These are phyloP conservation scores for Erpornis zantholeuca DNA, from an alignment of 2,113 vertebrate genomes.

Conservation along the genomic window DNA sequence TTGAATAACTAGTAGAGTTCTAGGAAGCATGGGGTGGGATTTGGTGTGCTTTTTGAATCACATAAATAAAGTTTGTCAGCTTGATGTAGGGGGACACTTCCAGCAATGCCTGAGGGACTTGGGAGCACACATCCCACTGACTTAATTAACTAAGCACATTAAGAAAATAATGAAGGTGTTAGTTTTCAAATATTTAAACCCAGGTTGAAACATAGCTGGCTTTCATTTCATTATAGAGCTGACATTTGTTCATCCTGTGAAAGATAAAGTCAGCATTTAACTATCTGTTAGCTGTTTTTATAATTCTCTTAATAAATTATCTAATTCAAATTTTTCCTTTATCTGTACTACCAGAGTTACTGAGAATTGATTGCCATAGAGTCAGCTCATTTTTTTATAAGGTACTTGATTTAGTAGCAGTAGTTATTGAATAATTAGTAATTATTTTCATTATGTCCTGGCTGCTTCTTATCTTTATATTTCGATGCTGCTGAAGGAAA, in stretches of 20 bases:
- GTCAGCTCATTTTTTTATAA: neutral
- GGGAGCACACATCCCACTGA: neutral
- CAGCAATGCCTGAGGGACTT: neutral
- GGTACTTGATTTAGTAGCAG: neutral
- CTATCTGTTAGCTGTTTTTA: neutral
- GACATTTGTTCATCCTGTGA: conserved; percentile 6
- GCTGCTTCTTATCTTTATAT: neutral
- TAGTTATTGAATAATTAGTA: neutral
- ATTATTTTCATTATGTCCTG: neutral
- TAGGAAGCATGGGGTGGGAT: neutral
- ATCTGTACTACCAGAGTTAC: neutral
- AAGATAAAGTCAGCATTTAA: conserved; percentile 11
- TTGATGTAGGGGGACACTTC: neutral
- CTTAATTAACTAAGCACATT: conserved; percentile 20
- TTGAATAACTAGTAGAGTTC: neutral
- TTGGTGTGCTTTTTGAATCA: neutral
- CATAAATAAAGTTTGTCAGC: neutral
- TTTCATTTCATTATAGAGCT: neutral
- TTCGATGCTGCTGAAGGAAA: neutral
- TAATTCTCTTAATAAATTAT: neutral
- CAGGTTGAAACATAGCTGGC: neutral
- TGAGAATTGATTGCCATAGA: neutral
- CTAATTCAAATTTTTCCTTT: neutral
- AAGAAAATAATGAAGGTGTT: conserved; percentile 10
- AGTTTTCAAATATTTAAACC: conserved; percentile 24